Conservation (phyloP, 35 echinoderm and acorn worm genomes). For the Apostichopus parvimensis region DNA sequence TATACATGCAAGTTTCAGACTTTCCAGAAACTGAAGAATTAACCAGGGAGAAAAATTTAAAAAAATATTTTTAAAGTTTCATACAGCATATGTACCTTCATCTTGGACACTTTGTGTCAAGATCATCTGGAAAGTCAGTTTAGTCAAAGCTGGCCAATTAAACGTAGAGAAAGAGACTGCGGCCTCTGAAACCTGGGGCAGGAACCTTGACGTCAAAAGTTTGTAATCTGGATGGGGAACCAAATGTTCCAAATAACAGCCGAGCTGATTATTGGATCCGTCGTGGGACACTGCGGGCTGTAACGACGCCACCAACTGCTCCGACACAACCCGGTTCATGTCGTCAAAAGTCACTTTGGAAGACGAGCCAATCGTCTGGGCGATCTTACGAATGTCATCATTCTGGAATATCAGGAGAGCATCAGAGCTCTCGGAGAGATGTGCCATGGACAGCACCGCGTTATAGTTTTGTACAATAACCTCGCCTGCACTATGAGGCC, state of each 20-base stretch:
- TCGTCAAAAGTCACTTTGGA: constrained; percentile 73
- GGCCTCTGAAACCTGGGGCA: constrained; percentile 80
- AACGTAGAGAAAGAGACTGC: constrained; percentile 84
- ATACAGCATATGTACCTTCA: constrained; percentile 64
- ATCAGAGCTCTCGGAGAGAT: constrained; percentile 85
- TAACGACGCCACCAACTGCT: constrained; percentile 66
- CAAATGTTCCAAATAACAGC: constrained; percentile 63
- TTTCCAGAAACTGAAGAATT: too few species aligned
- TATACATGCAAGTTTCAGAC: too few species aligned
- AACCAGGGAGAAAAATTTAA: too few species aligned
- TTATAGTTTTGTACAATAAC: constrained; percentile 99
- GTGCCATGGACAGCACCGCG: constrained; percentile 82
- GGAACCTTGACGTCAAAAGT: constrained; percentile 76
- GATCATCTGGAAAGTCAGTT: constrained; percentile 82
- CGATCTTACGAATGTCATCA: constrained; percentile 74
- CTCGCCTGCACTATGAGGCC: constrained; percentile 93
- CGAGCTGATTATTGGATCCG: constrained; percentile 23
- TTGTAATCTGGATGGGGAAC: constrained; percentile 95
- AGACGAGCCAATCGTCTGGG: not conserved
- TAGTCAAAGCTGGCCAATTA: constrained; percentile 81
- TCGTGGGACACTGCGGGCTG: constrained; percentile 67
- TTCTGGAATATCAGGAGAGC: constrained; percentile 84
- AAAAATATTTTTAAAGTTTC: too few species aligned
- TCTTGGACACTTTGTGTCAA: constrained; percentile 75
- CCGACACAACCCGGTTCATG: constrained; percentile 91